Base-by-base conservation (phyloP, 2,113 vertebrate genomes). In the Alligator sinensis region DNA sequence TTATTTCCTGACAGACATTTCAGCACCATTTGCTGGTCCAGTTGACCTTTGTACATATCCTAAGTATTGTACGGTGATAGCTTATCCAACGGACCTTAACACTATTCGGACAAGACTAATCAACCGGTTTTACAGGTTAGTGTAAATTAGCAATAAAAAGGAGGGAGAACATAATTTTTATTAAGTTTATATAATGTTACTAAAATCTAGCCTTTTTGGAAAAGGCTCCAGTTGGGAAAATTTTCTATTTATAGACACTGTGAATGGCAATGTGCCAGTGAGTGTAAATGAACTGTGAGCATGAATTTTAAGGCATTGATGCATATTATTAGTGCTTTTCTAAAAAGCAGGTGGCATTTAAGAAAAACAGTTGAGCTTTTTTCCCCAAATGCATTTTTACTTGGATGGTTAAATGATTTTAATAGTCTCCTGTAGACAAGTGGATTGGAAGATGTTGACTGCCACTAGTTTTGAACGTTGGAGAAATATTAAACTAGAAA, bases 101-200 rank as follows among this genome's bases (percentile, higher is more conserved):
- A 99, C 99, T 77, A 99, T 99, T 96, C 98, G 98, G 80, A 98
- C 98, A 94, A 98, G 99, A 28, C 98, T 99, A 28, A 90, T 97
- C 14, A 98, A 99, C 97, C 97, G 98, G 24, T 99, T 99, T 97
- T 99, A 99, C 98, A 99, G 99, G 99, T 99, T 77, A 95, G 98
- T 96, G 38, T 82, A 59, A 63, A 63, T 34, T 87, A 64, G 24
- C 55, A 78, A 84, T 75, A 77, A 3, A 62, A 80, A 47, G 18
- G 11, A 62, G 80, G 55, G 11, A n/a, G 12, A 22, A 57, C 12
- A 11, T 25, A 18, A 22, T 54, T 61, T 84, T 92, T 11, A 24
- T 19, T 55, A 13, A 3, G 16, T 81, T 89, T 59, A 8, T 62
- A 57, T 1, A 1, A 57, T 72, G 11, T 22, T 76, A 63, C 30